phyloP scores from a whole-genome alignment of 2,888 invertebrate genomes.

The Euspilapteryx auroguttella region DNA sequence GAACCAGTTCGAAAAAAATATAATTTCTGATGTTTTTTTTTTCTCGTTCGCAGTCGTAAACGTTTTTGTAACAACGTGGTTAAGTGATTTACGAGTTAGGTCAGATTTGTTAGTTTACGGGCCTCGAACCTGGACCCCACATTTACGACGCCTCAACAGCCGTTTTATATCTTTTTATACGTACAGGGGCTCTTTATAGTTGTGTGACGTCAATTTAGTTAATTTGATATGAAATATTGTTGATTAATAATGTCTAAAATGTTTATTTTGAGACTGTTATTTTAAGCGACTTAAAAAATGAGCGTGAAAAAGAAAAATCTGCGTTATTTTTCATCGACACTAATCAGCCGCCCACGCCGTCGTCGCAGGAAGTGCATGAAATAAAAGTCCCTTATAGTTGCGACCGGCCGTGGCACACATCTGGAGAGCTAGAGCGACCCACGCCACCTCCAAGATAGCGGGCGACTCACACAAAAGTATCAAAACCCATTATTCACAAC shows the following conservation, averaged over 20 bases:
- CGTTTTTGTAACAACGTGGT: slow-evolving; percentile 45
- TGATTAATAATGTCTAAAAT: slow-evolving; percentile 5
- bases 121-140: slow-evolving; percentile 38
- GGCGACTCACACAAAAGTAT: too few relatives aligned
- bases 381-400: slow-evolving; percentile 23
- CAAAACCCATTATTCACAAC: too few relatives aligned
- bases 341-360: too few relatives aligned
- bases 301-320: too few relatives aligned
- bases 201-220: slow-evolving; percentile 3
- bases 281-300: too few relatives aligned
- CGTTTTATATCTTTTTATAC: slow-evolving; percentile 44
- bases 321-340: too few relatives aligned
- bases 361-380: slow-evolving; percentile 16
- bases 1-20: too few relatives aligned
- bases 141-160: slow-evolving; percentile 33
- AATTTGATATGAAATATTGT: too few relatives aligned
- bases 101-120: slow-evolving; percentile 58
- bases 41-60: slow-evolving; percentile 21
- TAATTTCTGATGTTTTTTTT: slow-evolving; percentile 3
- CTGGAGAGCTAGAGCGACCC: slow-evolving; percentile 17
- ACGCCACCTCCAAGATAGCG: too few relatives aligned
- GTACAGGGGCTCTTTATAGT: too few relatives aligned
- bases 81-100: slow-evolving; percentile 57
- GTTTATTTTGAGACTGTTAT: too few relatives aligned
- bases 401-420: slow-evolving; percentile 36